A percentile compares a stretch with the other conserved stretches of the same genome.
phyloP scores from a whole-genome alignment of 1,140 invertebrate genomes.

The Ceratosolen fusciceps region DNA sequence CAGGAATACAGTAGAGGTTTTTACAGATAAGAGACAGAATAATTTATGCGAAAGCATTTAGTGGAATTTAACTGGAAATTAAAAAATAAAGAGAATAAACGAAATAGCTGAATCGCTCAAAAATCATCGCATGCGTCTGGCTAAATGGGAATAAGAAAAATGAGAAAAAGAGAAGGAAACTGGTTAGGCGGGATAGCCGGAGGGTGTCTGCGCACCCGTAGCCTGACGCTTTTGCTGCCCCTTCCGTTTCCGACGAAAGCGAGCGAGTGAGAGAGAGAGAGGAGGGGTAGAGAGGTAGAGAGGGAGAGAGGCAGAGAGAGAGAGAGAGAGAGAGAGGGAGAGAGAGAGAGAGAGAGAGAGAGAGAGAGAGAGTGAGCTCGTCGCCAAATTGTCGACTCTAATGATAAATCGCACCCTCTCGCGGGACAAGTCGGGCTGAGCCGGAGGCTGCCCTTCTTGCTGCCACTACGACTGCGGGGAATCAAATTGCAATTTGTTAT shows the following conservation, averaged over 20 bases:
- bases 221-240: slow-evolving; percentile 49
- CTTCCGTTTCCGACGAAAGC: slow-evolving; percentile 21
- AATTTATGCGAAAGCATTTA: too few species aligned
- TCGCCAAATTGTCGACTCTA: slow-evolving; percentile 71
- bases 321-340: too few species aligned
- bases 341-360: too few species aligned
- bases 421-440: slow-evolving; percentile 49
- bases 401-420: slow-evolving; percentile 69
- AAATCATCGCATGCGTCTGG: slow-evolving; percentile 13
- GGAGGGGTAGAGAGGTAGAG: too few species aligned
- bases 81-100: too few species aligned
- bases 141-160: slow-evolving; percentile 9
- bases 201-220: slow-evolving; percentile 48
- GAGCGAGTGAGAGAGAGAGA: too few species aligned
- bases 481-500: slow-evolving; percentile 74
- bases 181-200: slow-evolving; percentile 29
- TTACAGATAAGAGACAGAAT: too few species aligned
- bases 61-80: too few species aligned
- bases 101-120: not conserved
- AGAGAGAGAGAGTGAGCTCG: too few species aligned
- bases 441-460: slow-evolving; percentile 46
- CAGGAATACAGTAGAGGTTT: too few species aligned
- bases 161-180: slow-evolving; percentile 3
- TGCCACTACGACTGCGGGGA: slow-evolving; percentile 51
- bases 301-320: too few species aligned